These are phyloP conservation scores for Pristionchus japonicus DNA, from an alignment of 2,888 invertebrate genomes.

Conservation along the genomic window DNA sequence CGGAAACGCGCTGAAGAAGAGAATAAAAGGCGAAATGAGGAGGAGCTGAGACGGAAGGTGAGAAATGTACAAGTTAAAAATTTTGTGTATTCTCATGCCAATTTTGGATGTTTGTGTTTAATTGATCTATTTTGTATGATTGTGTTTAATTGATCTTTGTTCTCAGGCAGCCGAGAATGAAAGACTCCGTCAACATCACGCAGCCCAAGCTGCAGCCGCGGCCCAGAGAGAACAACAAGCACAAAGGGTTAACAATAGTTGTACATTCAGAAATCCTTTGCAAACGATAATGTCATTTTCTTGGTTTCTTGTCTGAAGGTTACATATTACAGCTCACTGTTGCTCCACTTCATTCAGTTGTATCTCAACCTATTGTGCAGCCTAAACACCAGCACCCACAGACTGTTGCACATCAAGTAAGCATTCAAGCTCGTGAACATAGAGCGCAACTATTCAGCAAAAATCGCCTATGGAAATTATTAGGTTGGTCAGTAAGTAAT, in stretches of 20 bases:
- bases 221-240: background rate
- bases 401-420: background rate
- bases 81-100: too few species aligned
- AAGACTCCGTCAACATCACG: background rate
- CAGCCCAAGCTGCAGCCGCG: background rate
- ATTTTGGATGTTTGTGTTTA: background rate
- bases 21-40: constrained; percentile 16
- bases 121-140: background rate
- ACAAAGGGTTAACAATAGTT: background rate
- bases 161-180: constrained; percentile 22
- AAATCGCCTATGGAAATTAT: too few species aligned
- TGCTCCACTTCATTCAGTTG: background rate
- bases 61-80: background rate
- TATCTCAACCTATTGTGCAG: background rate
- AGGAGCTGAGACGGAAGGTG: constrained; percentile 39
- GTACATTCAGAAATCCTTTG: background rate
- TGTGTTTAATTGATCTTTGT: background rate
- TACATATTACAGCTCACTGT: background rate
- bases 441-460: too few species aligned
- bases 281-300: background rate
- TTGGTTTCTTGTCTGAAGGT: too few species aligned
- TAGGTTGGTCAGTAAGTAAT: too few species aligned
- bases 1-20: constrained; percentile 38
- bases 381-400: background rate
- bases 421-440: background rate